Conservation (phyloP, 2,888 invertebrate genomes). For the Volucella inanis region DNA sequence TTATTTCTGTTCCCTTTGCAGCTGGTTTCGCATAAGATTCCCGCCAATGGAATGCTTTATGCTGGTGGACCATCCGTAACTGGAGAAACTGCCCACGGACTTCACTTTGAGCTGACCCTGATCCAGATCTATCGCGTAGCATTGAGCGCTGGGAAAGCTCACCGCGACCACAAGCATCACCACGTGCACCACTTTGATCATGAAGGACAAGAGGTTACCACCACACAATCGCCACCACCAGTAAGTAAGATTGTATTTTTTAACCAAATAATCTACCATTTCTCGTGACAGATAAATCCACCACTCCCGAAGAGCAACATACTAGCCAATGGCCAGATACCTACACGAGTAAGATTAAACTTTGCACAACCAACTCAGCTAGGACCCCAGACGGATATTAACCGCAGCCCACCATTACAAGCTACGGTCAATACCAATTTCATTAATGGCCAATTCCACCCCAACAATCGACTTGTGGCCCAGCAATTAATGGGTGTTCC, state of each 20-base stretch:
- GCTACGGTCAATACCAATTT: conserved; percentile 84
- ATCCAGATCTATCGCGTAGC: conserved; percentile 91
- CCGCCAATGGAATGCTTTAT: conserved; percentile 89
- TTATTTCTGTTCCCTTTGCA: conserved; percentile 79
- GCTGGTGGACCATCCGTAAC: conserved; percentile 85
- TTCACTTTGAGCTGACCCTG: conserved; percentile 88
- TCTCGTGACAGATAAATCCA: conserved; percentile 81
- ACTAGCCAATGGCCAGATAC: conserved; percentile 86
- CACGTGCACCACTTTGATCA: conserved; percentile 92
- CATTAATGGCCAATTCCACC: conserved; percentile 86
- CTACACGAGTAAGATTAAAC: conserved; percentile 84
- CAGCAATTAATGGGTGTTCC: conserved; percentile 84
- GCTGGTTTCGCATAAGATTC: conserved; percentile 91
- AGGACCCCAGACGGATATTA: conserved; percentile 84
- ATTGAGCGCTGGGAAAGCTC: conserved; percentile 92
- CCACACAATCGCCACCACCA: conserved; percentile 84
- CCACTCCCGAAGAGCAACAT: conserved; percentile 84
- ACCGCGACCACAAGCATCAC: conserved; percentile 93
- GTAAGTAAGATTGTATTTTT: conserved; percentile 75
- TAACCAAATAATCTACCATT: not conserved
- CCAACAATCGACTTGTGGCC: conserved; percentile 84
- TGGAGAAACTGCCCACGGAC: conserved; percentile 80
- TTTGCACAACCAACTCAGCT: conserved; percentile 83
- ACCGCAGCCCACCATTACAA: conserved; percentile 81
- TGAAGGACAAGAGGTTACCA: conserved; percentile 87